A percentile compares a stretch with the other conserved stretches of the same genome.
Conservation (phyloP, 2,113 vertebrate genomes). For the Burhinus oedicnemus region DNA sequence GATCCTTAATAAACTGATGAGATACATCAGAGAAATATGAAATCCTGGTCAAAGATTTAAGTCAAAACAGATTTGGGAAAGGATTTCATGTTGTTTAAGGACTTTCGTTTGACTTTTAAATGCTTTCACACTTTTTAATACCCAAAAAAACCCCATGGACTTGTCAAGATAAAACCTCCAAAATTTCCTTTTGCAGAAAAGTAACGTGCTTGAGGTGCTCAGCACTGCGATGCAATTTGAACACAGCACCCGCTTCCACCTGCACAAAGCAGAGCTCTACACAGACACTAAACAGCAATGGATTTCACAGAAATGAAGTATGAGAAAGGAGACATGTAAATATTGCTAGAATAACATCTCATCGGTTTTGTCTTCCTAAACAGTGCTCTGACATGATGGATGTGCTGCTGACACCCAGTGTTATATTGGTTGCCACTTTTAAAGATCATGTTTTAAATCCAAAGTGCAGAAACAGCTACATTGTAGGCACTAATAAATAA, state of each 20-base stretch:
- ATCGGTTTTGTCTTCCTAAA: neutral
- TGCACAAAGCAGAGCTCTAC: neutral
- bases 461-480: neutral
- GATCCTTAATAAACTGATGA: neutral
- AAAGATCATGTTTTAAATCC: constrained; percentile 48
- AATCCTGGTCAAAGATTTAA: neutral
- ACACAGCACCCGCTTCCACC: neutral
- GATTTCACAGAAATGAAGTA: neutral
- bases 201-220: neutral
- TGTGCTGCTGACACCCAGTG: constrained; percentile 38
- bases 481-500: constrained; percentile 42
- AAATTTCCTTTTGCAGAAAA: neutral
- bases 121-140: neutral
- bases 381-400: constrained; percentile 10
- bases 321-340: constrained; percentile 17
- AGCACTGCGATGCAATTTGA: neutral
- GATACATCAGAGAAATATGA: neutral
- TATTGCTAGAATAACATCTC: constrained; percentile 30
- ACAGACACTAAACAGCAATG: neutral
- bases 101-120: neutral
- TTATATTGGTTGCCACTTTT: constrained; percentile 34
- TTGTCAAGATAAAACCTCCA: neutral
- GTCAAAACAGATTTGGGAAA: neutral
- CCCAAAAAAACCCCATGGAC: neutral
- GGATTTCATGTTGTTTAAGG: neutral